Evolutionary conservation across 2,888 invertebrate genomes (phyloP).

Genomic region (Linnaemya tessellans): DNA sequence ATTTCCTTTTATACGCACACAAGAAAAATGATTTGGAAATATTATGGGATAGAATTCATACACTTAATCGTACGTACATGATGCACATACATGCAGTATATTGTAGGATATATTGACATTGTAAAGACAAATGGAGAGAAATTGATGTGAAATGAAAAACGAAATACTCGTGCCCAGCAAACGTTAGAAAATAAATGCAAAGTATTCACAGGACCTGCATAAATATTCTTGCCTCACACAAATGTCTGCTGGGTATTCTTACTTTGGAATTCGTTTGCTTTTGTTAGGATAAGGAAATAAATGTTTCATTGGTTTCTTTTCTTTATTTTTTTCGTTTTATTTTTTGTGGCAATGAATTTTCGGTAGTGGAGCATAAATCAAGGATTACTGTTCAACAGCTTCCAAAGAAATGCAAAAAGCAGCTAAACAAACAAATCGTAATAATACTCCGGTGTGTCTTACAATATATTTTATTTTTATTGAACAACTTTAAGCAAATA

Average conservation of each 20-base stretch:
- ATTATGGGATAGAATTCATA: constrained; percentile 33
- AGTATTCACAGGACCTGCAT: neutral
- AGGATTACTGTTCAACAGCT: constrained; percentile 63
- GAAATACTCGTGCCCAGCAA: constrained; percentile 21
- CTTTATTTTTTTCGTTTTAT: neutral
- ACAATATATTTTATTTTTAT: constrained; percentile 46
- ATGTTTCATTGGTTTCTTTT: constrained; percentile 43
- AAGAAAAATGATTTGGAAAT: constrained; percentile 53
- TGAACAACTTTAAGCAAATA: constrained; percentile 48
- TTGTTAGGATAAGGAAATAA: constrained; percentile 68
- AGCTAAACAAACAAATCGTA: constrained; percentile 62
- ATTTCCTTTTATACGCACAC: constrained; percentile 22
- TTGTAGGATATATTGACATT: constrained; percentile 58
- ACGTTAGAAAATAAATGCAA: neutral
- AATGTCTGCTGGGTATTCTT: constrained; percentile 32
- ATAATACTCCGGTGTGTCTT: constrained; percentile 71
- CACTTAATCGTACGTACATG: neutral
- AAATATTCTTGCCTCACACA: neutral
- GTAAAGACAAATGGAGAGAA: constrained; percentile 65
- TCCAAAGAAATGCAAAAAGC: constrained; percentile 9
- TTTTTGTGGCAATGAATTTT: constrained; percentile 25
- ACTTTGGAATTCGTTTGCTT: constrained; percentile 12
- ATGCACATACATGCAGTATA: neutral
- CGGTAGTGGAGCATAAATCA: constrained; percentile 69
- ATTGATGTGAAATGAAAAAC: constrained; percentile 36